Conservation (phyloP, 2,797 vertebrate genomes). For the Novumbra hubbsi region DNA sequence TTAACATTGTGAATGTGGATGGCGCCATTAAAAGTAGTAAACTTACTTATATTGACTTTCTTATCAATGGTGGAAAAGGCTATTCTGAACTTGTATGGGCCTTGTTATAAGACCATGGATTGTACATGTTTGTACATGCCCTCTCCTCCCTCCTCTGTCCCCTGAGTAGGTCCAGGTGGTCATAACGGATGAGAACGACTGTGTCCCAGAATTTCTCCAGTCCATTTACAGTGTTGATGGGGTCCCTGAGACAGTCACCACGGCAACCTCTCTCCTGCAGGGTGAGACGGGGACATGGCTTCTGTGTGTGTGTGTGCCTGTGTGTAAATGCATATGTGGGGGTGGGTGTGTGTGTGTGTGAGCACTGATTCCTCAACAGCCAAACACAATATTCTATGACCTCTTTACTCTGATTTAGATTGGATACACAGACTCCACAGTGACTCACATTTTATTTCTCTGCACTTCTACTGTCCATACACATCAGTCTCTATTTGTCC, state of each 20-base stretch:
- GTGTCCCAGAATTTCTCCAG: constrained; percentile 84
- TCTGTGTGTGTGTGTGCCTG: neutral
- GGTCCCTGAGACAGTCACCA: constrained; percentile 85
- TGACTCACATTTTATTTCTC: neutral
- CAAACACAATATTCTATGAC: neutral
- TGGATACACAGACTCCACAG: constrained; percentile 3
- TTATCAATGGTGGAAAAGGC: neutral
- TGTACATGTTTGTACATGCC: too few species aligned
- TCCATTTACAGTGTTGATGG: constrained; percentile 84
- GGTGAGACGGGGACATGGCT: constrained; percentile 61
- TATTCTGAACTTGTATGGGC: too few species aligned
- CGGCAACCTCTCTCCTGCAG: constrained; percentile 85
- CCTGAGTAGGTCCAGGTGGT: constrained; percentile 80
- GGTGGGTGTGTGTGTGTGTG: constrained; percentile 6
- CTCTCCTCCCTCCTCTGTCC: too few species aligned
- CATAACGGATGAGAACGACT: constrained; percentile 86
- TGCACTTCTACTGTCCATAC: too few species aligned
- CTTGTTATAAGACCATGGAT: too few species aligned
- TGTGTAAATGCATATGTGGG: neutral
- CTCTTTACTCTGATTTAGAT: neutral
- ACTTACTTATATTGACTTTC: neutral
- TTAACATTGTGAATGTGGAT: neutral
- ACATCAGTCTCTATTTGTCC: too few species aligned
- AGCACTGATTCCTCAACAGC: too few species aligned
- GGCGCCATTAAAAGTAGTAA: too few species aligned